Conservation (phyloP, 2,797 vertebrate species). For the Halcyon smyrnensis region DNA sequence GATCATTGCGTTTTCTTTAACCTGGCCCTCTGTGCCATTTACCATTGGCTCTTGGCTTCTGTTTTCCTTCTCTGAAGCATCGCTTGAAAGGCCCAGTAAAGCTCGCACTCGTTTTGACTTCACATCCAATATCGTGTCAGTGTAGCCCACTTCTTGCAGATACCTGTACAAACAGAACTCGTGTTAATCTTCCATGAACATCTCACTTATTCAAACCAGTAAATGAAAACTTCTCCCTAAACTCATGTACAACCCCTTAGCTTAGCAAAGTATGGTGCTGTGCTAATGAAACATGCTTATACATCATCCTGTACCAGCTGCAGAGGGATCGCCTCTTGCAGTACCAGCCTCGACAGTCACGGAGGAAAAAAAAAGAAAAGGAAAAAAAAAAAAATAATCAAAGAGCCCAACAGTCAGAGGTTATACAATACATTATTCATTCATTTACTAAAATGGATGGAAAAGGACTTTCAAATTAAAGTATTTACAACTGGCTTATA, state of each 20-base stretch:
- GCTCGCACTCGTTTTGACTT: slow-evolving; percentile 94
- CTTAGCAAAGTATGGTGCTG: slow-evolving; percentile 52
- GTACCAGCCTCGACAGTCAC: slow-evolving; percentile 88
- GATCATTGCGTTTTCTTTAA: slow-evolving; percentile 87
- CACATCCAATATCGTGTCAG: slow-evolving; percentile 97
- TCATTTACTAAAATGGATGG: slow-evolving; percentile 57
- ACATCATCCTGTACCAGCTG: slow-evolving; percentile 83
- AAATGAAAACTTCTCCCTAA: slow-evolving; percentile 28
- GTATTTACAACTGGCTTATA: slow-evolving; percentile 21
- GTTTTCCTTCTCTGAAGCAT: slow-evolving; percentile 86
- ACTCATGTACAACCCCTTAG: slow-evolving; percentile 9
- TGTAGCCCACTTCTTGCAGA: slow-evolving; percentile 98
- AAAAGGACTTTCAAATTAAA: slow-evolving; percentile 45
- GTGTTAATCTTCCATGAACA: slow-evolving; percentile 27
- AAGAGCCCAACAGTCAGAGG: slow-evolving; percentile 72
- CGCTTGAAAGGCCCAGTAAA: slow-evolving; percentile 90
- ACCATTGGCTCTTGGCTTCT: slow-evolving; percentile 89
- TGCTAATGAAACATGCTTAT: slow-evolving; percentile 64
- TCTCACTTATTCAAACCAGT: not conserved
- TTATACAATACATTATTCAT: slow-evolving; percentile 88
- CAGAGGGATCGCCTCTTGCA: slow-evolving; percentile 80
- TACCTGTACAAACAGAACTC: slow-evolving; percentile 83
- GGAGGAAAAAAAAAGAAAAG: not conserved
- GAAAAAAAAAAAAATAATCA: slow-evolving; percentile 46
- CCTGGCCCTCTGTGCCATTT: slow-evolving; percentile 91